Evolutionary conservation across 2,113 vertebrate genomes (phyloP).

Genomic region (human (Homo sapiens)): DNA sequence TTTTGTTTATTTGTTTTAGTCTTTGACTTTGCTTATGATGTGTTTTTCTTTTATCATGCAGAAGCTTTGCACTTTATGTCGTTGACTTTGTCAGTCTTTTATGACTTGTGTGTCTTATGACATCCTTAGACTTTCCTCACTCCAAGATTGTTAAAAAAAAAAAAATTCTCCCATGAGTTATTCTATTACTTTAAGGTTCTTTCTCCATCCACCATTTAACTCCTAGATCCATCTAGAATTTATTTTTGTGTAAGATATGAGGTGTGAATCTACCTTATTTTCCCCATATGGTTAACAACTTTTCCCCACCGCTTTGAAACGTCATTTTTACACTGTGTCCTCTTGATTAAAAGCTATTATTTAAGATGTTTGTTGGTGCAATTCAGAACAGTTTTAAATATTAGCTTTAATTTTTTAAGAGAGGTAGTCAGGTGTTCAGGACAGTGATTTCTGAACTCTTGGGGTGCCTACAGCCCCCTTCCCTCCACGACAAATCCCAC

Average conservation of each 20-base stretch:
- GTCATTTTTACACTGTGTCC: background rate
- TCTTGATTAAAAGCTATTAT: slow-evolving; percentile 2
- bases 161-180: background rate
- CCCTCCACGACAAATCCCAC: background rate
- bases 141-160: background rate
- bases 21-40: background rate
- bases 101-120: background rate
- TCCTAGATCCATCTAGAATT: background rate
- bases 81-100: background rate
- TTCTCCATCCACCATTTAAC: background rate
- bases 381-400: background rate
- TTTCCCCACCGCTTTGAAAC: background rate
- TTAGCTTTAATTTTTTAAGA: background rate
- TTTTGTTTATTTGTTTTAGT: background rate
- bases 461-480: background rate
- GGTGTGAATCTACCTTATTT: background rate
- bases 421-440: background rate
- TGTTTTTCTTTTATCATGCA: background rate
- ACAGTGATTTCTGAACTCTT: background rate
- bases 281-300: background rate
- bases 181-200: background rate
- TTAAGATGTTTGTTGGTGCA: background rate
- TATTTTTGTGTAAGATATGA: background rate
- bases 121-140: background rate
- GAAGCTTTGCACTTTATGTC: background rate